A percentile compares a stretch with the other conserved stretches of the same genome.
phyloP scores from a whole-genome alignment of 2,797 vertebrate genomes.

The Muscicapa striata region DNA sequence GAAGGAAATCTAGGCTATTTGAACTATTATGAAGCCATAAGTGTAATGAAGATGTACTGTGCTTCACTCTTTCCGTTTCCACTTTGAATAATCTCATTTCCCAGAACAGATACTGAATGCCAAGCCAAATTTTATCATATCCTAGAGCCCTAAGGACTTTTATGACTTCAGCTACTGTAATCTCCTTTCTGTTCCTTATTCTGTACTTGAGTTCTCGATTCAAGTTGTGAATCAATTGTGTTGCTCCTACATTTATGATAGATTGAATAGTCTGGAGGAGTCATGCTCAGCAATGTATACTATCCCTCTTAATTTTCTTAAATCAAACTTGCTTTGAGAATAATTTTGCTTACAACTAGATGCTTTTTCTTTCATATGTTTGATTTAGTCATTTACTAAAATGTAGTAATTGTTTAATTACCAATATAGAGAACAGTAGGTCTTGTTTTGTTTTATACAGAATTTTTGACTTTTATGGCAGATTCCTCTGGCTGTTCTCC shows the following conservation, averaged over 20 bases:
- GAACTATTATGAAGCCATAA: not conserved
- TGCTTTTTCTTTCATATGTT: not conserved
- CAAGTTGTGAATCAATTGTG: not conserved
- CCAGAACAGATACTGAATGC: not conserved
- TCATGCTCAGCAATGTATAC: not conserved
- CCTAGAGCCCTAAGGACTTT: not conserved
- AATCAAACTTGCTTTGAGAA: not conserved
- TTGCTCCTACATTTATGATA: not conserved
- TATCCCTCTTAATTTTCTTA: not conserved
- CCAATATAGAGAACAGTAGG: accelerated
- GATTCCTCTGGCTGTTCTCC: not conserved
- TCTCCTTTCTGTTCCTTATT: not conserved
- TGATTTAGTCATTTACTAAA: not conserved
- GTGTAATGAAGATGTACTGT: not conserved
- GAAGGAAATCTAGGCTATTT: not conserved
- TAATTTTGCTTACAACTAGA: not conserved
- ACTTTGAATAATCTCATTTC: not conserved
- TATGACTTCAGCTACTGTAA: not conserved
- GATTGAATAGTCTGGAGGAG: not conserved
- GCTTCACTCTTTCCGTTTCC: not conserved
- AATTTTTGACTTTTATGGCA: not conserved
- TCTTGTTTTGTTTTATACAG: not conserved
- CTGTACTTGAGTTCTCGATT: not conserved
- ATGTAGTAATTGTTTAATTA: not conserved
- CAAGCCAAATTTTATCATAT: not conserved